Base-by-base conservation (phyloP, 2,888 invertebrate genomes). In the Ornithoptera priamus region DNA sequence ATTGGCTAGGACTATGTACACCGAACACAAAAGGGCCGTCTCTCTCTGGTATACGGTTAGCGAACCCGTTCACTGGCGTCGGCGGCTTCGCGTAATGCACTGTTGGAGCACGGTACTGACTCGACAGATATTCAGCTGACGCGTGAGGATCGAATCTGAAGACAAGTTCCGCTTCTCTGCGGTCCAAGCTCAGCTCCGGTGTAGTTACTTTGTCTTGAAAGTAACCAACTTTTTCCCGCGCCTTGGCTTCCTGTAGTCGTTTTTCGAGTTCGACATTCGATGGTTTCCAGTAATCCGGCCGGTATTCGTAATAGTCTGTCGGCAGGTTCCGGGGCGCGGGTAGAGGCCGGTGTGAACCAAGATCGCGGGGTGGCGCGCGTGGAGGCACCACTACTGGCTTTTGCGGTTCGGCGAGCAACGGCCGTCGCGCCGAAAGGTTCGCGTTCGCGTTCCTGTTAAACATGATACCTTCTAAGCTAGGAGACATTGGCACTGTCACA, bases 1-100 rank as follows among this genome's bases (percentile, higher is more conserved):
- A 93, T 81, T 93, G 92, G 81, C 92, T 92, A 68, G 93, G 93
- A 75, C 88, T 90, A 81, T 94, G 94, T 71, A 94, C 90, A 74
- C 94, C 94, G 81, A 94, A 94, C 77, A 94, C 94, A 84, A 94
- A 94, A 77, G 94, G 94, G 53, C 94, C 94, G 79, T 93, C 92
- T 82, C 86, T 85, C 79, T 90, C 90, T 74, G 88, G 90, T 78
- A 86, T 82, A 80, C 88, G 89, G 81, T 81, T 81, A 73, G 85
- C 79, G 78, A 85, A 85, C 84, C 90, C 90, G 84, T 90, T 90
- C 74, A 85, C 88, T 73, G 91, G 90, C 80, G 87, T 85, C 80
- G 90, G 81, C 69, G 90, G 88, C 81, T 88, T 90, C 77, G 89
- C 87, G 76, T 90, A 90, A 77, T 90, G 91, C 75, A 90, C 90